Base-by-base conservation (phyloP, 2,888 invertebrate species). In the Tortrix viridana region DNA sequence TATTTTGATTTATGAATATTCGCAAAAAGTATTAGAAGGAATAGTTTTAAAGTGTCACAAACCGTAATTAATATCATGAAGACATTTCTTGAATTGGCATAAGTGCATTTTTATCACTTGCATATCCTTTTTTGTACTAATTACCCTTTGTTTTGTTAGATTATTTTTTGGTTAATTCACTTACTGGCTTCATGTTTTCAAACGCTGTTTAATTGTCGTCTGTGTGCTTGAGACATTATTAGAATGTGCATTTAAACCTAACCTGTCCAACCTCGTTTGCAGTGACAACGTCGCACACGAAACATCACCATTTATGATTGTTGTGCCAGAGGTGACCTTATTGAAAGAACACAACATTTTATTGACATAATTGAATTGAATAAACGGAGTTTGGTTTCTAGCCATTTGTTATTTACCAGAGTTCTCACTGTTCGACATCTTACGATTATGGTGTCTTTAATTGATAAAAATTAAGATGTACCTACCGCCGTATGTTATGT, bases 191-290 rank as follows among this genome's bases (percentile, higher is more conserved):
- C 64, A 70, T 73, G 67, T 75, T 76, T 74, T 73, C 71, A 72
- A 56, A 69, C 73, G 75, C 77, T 81, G 81, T 80, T 81, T 80
- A 70, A 71, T 77, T 75, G 80, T 80, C 72, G 79, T 80, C 80
- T 72, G 58, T 59, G 74, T 80, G 76, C 83, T 76, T 73, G 77
- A 78, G 72, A 79, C 76, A 75, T 76, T 78, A 77, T 75, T 74
- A 69, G 79, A 80, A 82, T 80, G 78, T 85, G 85, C 85, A 86
- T 86, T 84, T 85, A 82, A 82, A 76, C 74, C 72, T 73, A 71
- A 68, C 65, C 56, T 72, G 72, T 77, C 75, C 47, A 74, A 76
- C 75, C 76, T 82, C 80, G 81, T 83, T 74, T 75, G 84, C 84
- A 86, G 86, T 78, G 74, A 82, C 81, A 82, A 83, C 77, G 83